Base-by-base conservation (phyloP, 2,888 invertebrate genomes). In the Peribatodes rhomboidaria region DNA sequence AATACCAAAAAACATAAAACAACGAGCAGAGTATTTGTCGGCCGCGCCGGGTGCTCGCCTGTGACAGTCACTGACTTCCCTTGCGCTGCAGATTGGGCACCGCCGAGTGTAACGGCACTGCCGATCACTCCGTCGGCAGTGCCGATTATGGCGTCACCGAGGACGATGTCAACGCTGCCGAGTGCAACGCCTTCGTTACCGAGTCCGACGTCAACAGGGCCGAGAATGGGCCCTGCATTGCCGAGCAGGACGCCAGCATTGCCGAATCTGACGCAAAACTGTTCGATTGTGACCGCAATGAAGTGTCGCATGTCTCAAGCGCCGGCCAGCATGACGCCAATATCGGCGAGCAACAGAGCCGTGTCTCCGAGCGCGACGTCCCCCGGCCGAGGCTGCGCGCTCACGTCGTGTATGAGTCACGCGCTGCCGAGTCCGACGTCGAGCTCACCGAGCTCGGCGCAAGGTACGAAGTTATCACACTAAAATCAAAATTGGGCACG, bases 241-340 rank as follows among this genome's bases (percentile, higher is more conserved):
- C 20, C 44, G 13, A 20, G 20, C 22, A 7, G 6, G 13, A 46
- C 20, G 13, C 4, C 11, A 8, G 13, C 16, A 6, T 13, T 9
- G 16, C 16, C 14, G 1, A 41, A 2, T 41, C 14, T 42, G 42
- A 18, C 27, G 44, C 22, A 4, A 1, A 4, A 31, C 9, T 31
- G 14, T 27, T n/a, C 47, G 3, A 47, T n/a, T 0, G 27, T 31
- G 27, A n/a, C 27, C 2, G 9, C 16, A 3, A 10, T 49, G 16
- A 49, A 31, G 47, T 49, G 47, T 31, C 47, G 47, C 31, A 10
- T 49, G 47, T 49, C 31, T 9, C 31, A 27, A 1, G 31, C 47
- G 27, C 13, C 47, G 10, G 2, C 27, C 9, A 10, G 27, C 9
- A 47, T 47, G 47, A 27, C n/a, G 31, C 8, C 27, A 9, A 13